Conservation (phyloP, 1,140 invertebrate species). For the Diorhabda elongata region DNA sequence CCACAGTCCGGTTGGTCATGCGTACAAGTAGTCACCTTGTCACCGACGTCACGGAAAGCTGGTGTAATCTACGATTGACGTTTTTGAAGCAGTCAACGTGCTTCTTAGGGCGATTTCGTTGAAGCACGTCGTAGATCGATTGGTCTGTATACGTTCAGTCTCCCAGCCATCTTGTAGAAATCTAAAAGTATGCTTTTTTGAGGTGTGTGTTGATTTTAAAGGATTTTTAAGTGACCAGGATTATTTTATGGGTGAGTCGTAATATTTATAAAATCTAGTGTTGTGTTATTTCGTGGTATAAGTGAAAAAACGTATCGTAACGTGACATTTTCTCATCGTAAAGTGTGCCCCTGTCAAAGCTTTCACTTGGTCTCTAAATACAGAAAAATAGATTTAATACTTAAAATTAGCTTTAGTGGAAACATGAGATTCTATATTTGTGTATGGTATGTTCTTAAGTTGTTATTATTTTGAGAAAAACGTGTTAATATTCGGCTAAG, state of each 20-base stretch:
- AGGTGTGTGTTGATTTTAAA: slow-evolving; percentile 47
- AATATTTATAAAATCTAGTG: slow-evolving; percentile 22
- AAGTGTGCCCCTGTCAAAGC: slow-evolving; percentile 40
- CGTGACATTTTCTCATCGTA: slow-evolving; percentile 23
- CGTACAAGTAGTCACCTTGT: slow-evolving; percentile 39
- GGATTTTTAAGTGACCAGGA: slow-evolving; percentile 40
- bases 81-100: not conserved
- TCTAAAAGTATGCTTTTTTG: slow-evolving; percentile 48
- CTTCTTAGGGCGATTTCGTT: slow-evolving; percentile 11
- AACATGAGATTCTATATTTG: slow-evolving; percentile 17
- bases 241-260: slow-evolving; percentile 47
- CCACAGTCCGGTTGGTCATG: slow-evolving; percentile 27
- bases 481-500: slow-evolving; percentile 12
- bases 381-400: slow-evolving; percentile 35
- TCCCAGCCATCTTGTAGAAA: slow-evolving; percentile 48
- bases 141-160: slow-evolving; percentile 40
- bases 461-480: not conserved
- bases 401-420: slow-evolving; percentile 28
- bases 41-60: slow-evolving; percentile 39
- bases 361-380: slow-evolving; percentile 40
- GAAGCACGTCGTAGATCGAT: slow-evolving; percentile 28
- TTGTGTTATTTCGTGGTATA: slow-evolving; percentile 18
- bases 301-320: slow-evolving; percentile 9
- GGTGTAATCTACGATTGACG: slow-evolving; percentile 24
- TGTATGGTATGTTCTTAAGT: slow-evolving; percentile 15